Percentiles rank a stretch among this genome's conserved stretches.
Conservation (phyloP, 2,888 invertebrate genomes). For the Notocelia uddmanniana region DNA sequence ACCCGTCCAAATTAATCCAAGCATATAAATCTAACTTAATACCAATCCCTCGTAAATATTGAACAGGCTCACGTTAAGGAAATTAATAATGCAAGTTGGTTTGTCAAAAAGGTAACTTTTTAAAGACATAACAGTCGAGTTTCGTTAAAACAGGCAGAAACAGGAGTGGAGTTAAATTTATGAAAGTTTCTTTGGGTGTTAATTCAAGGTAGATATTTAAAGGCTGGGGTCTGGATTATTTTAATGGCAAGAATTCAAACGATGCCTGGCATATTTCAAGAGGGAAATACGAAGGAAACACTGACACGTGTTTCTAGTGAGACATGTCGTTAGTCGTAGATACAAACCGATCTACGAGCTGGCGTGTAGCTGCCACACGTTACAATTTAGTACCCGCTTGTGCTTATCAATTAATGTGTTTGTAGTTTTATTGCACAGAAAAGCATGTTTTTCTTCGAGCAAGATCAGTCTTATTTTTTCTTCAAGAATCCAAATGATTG, state of each 20-base stretch:
- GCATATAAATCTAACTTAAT: slow-evolving; percentile 59
- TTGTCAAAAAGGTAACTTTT: slow-evolving; percentile 24
- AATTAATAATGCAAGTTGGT: slow-evolving; percentile 36
- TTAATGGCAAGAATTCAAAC: slow-evolving; percentile 56
- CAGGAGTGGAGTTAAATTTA: slow-evolving; percentile 22
- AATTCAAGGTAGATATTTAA: slow-evolving; percentile 52
- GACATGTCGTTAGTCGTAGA: slow-evolving; percentile 54
- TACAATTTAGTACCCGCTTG: slow-evolving; percentile 17
- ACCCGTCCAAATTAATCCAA: slow-evolving; percentile 53
- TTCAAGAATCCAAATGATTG: not conserved
- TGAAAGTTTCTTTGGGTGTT: slow-evolving; percentile 46
- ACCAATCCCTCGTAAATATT: slow-evolving; percentile 57
- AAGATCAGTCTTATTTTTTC: not conserved
- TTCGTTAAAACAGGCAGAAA: slow-evolving; percentile 49
- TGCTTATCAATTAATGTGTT: slow-evolving; percentile 32
- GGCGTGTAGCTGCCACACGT: slow-evolving; percentile 48
- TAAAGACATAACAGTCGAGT: slow-evolving; percentile 52
- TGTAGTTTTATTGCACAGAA: slow-evolving; percentile 32
- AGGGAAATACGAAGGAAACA: slow-evolving; percentile 56
- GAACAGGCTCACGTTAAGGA: slow-evolving; percentile 50
- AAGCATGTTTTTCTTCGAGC: slow-evolving; percentile 31
- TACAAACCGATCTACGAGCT: slow-evolving; percentile 51
- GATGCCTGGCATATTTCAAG: slow-evolving; percentile 53
- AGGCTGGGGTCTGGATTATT: slow-evolving; percentile 54
- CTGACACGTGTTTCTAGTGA: slow-evolving; percentile 51